Evolutionary conservation across 2,113 vertebrate species (phyloP).

Genomic region (Eubucco bourcierii): DNA sequence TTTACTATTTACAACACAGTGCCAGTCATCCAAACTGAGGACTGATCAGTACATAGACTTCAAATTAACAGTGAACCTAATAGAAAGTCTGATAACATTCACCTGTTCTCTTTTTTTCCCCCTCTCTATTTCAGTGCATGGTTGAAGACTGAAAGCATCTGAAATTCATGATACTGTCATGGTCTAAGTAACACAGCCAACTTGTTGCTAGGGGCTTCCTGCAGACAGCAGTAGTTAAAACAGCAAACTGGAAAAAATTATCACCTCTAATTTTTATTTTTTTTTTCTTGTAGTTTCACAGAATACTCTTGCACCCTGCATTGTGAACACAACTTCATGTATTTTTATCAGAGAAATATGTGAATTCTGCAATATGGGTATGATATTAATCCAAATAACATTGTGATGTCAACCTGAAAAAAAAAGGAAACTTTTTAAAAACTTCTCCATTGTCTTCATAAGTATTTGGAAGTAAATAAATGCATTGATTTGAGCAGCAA

Average conservation of each 20-base stretch:
- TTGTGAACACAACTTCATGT: not conserved
- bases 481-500: not conserved
- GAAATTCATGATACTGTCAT: not conserved
- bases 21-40: not conserved
- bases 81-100: not conserved
- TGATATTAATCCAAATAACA: not conserved
- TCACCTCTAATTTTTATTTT: not conserved
- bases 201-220: not conserved
- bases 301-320: not conserved
- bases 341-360: not conserved
- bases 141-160: not conserved
- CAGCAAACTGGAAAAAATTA: not conserved
- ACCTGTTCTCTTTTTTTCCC: not conserved
- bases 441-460: not conserved
- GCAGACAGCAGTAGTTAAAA: not conserved
- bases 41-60: not conserved
- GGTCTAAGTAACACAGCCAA: not conserved
- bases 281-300: not conserved
- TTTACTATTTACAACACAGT: not conserved
- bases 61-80: not conserved
- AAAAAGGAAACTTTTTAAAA: not conserved
- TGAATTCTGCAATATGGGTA: not conserved
- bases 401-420: not conserved
- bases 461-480: slow-evolving; percentile 8
- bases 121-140: not conserved